These are phyloP conservation scores for Tigriopus californicus DNA, from an alignment of 2,888 invertebrate genomes.

Conservation along the genomic window DNA sequence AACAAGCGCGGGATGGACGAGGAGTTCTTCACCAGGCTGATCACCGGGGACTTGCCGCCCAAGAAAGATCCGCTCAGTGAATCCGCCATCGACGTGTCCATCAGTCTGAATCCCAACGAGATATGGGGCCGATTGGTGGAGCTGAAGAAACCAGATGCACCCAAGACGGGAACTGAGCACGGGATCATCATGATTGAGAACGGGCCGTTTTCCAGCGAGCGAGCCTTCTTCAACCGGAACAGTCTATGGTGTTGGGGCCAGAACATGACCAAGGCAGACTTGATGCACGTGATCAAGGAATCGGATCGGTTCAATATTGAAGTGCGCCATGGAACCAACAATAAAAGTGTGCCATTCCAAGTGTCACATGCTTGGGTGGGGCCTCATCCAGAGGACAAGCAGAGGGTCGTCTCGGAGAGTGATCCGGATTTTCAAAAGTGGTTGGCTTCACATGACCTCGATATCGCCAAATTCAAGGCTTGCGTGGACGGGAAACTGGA, in stretches of 20 bases:
- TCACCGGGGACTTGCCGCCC: neutral
- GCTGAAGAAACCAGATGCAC: constrained; percentile 1
- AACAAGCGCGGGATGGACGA: neutral
- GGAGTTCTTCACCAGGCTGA: neutral
- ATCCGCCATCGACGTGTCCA: neutral
- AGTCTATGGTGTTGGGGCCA: constrained; percentile 1
- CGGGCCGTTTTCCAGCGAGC: neutral
- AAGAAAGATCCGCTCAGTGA: neutral
- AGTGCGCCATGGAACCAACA: neutral
- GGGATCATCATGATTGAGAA: constrained; percentile 1
- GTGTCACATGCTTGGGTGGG: constrained; percentile 10
- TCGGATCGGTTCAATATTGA: constrained; percentile 4
- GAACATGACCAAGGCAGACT: constrained; percentile 6
- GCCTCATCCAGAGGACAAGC: neutral
- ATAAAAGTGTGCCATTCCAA: neutral
- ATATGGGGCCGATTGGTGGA: neutral
- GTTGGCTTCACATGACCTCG: neutral
- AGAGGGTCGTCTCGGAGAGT: neutral
- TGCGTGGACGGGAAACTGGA: neutral
- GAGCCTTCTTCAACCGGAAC: constrained; percentile 6
- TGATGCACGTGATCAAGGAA: neutral
- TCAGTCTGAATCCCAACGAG: neutral
- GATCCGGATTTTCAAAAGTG: neutral
- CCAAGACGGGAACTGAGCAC: neutral
- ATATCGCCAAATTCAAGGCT: neutral